A percentile compares a stretch with the other conserved stretches of the same genome.
These are phyloP conservation scores for Drosophila percnosoma DNA, from an alignment of 2,888 invertebrate genomes.

Conservation along the genomic window DNA sequence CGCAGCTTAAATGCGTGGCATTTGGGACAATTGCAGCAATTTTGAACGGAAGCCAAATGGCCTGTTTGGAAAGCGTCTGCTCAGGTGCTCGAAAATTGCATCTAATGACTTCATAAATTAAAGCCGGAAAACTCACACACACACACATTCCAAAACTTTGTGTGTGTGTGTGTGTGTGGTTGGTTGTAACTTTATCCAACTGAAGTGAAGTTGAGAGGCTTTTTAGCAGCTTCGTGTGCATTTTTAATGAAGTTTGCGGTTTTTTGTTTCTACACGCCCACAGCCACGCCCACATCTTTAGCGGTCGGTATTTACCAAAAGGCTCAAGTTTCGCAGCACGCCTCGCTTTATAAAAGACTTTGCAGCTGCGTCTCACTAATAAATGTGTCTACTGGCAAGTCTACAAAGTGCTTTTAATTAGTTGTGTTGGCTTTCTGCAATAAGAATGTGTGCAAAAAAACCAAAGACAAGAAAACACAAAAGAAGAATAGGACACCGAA, in stretches of 20 bases:
- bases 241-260: constrained; percentile 74
- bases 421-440: constrained; percentile 66
- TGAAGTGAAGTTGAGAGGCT: constrained; percentile 52
- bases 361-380: constrained; percentile 60
- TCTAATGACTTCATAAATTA: constrained; percentile 73
- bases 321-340: constrained; percentile 58
- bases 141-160: neutral
- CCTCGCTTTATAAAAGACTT: constrained; percentile 21
- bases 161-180: neutral
- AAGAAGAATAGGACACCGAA: neutral
- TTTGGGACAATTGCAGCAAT: constrained; percentile 49
- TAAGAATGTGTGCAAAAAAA: constrained; percentile 19
- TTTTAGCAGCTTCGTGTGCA: constrained; percentile 58
- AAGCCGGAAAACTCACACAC: constrained; percentile 30
- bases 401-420: constrained; percentile 75
- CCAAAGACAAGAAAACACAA: neutral
- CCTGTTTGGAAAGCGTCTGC: constrained; percentile 12
- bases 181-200: constrained; percentile 43
- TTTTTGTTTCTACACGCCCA: constrained; percentile 37
- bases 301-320: constrained; percentile 65
- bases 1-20: constrained; percentile 40
- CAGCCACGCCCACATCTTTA: constrained; percentile 59
- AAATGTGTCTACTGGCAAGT: constrained; percentile 63
- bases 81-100: constrained; percentile 71
- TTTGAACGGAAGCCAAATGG: constrained; percentile 58